Evolutionary conservation across 2,113 vertebrate genomes (phyloP), one percentile per base, ranked within the genome.

Genomic region (Leucosticte australis): DNA sequence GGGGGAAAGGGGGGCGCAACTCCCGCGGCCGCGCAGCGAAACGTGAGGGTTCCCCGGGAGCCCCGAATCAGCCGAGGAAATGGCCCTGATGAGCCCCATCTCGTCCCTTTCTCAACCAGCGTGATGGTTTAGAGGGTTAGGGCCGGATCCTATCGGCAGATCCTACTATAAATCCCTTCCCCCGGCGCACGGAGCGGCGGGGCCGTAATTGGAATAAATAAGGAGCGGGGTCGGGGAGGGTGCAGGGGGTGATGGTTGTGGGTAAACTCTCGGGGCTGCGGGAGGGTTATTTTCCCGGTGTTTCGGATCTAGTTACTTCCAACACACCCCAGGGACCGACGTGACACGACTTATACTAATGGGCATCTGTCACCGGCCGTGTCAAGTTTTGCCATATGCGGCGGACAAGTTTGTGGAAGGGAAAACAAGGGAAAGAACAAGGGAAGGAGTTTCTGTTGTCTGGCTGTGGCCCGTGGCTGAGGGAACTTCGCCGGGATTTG

Each of bases 381-480:
- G 88, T 97, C 96, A n/a, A 88, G 87, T 97, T 97, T 91, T 95
- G 83, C 92, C 94, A 93, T 75, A 95, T 92, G 95, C 86, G 75
- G 64, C 33, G 47, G 79, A 55, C 70, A 77, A 75, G 79, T 96
- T 79, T 44, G 92, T 62, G 76, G 81, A 90, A 91, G 63, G 70
- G 44, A 67, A 89, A 86, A 63, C 35, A 37, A 57, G 26, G 37
- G 12, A 50, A 83, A 63, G 30, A 91, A 39, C 6, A 35, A 74
- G n/a, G 20, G 35, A n/a, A 53, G 9, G 13, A 68, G 49, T 83
- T 82, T 82, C 42, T n/a, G 62, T 71, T 37, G 42, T 15, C 24
- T 20, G 88, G 2, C 10, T 22, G 59, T 5, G 46, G 63, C 35
- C n/a, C 23, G 9, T 2, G 49, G 35, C 42, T 39, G 80, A 14